Base-by-base conservation (phyloP, 2,888 invertebrate species). In the Brenthis daphne region DNA sequence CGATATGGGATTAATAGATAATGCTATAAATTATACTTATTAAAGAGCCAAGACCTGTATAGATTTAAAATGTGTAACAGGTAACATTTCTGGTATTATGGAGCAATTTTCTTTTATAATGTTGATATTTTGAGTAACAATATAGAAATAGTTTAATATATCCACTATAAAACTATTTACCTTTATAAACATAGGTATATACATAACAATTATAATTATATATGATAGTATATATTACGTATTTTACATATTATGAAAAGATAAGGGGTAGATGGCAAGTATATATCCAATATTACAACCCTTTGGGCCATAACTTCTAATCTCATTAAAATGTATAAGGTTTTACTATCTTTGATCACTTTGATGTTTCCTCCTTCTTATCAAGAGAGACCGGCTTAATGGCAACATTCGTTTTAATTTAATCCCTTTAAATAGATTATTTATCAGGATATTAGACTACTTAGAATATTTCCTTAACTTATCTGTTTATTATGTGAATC, bases 271-370 rank as follows among this genome's bases (percentile, higher is more conserved):
- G 29, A 11, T 50, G 11, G 29, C 29, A 12, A 58, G 24, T 11
- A 29, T 16, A n/a, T 20, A 50, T 60, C n/a, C 50, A 3, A 37
- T 43, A 53, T 54, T 48, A 47, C 57, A 57, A 57, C 64, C 64
- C 64, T 54, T 47, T 60, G 48, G 53, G 53, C 37, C 13, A 13
- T 29, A 16, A 47, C 56, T 69, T 63, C 69, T 54, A 63, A 70
- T 71, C 75, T 75, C 72, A 79, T 79, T 76, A 74, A 77, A 77
- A 79, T 78, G 68, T 75, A 79, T 74, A 73, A 75, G 64, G 63
- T 70, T 71, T 72, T 69, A 57, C 64, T 68, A 71, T 70, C 67
- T 72, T 64, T 64, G 72, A 71, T 74, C 73, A 67, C 75, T 70
- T 75, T 76, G 74, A 79, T 77, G 78, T 69, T 58, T 57, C 65